Evolutionary conservation across 2,113 vertebrate genomes (phyloP).

Genomic region (Piaya cayana): DNA sequence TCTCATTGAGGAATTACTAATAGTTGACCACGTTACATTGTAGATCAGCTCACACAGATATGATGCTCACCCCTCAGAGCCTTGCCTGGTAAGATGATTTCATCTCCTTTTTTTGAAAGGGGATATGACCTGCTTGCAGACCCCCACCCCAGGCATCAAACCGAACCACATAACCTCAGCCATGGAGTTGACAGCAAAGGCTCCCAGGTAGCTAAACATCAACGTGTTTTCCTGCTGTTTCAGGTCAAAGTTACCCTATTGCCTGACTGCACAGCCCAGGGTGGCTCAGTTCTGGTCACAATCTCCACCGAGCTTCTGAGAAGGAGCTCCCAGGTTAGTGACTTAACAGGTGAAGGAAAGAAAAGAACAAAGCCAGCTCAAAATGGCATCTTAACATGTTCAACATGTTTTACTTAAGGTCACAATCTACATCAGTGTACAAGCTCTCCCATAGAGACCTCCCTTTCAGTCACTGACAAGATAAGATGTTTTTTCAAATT

Average conservation of each 20-base stretch:
- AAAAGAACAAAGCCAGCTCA: not conserved
- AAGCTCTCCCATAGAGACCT: not conserved
- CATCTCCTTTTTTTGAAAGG: not conserved
- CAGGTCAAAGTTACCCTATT: not conserved
- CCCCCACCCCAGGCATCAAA: not conserved
- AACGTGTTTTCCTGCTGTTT: accelerated
- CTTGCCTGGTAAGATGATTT: not conserved
- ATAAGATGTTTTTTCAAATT: not conserved
- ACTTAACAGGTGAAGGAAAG: not conserved
- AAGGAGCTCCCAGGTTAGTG: not conserved
- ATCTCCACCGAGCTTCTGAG: not conserved
- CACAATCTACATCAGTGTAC: too few species aligned
- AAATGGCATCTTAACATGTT: not conserved
- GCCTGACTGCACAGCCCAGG: not conserved
- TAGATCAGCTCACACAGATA: not conserved
- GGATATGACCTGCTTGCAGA: not conserved
- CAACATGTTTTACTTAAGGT: too few species aligned
- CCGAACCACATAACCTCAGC: not conserved
- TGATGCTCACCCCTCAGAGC: accelerated
- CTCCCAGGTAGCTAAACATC: not conserved
- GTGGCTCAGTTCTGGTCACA: not conserved
- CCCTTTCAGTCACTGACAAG: not conserved
- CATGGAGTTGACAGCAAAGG: not conserved
- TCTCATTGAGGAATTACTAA: not conserved
- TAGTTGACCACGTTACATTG: not conserved